Conservation (phyloP, 2,797 vertebrate species). For the Sebastes wilsoni region DNA sequence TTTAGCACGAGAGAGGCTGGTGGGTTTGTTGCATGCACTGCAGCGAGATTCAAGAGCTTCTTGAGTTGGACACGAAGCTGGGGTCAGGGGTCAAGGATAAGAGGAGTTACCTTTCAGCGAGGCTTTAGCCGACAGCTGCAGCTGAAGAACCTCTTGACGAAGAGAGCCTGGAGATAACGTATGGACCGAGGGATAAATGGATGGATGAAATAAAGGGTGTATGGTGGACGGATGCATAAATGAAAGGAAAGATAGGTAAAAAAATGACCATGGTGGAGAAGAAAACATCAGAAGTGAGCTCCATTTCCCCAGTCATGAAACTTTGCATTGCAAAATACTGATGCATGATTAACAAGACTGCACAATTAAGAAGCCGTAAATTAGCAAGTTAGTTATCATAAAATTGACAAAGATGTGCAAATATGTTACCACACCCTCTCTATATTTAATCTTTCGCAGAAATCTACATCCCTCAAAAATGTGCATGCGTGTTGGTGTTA, state of each 20-base stretch:
- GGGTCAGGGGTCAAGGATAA: conserved; percentile 8
- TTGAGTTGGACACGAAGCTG: not conserved
- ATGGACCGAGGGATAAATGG: not conserved
- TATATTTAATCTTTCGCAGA: not conserved
- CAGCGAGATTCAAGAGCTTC: not conserved
- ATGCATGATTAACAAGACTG: not conserved
- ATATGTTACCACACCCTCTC: not conserved
- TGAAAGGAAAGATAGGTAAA: not conserved
- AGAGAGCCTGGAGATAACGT: conserved; percentile 79
- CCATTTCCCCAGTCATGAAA: not conserved
- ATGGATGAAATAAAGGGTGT: conserved; percentile 8
- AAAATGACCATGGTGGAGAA: conserved; percentile 14
- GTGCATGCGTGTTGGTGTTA: not conserved
- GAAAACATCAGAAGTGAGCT: conserved; percentile 23
- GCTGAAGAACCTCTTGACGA: conserved; percentile 86
- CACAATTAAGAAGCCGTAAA: not conserved
- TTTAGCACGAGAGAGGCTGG: not conserved
- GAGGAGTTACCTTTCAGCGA: conserved; percentile 81
- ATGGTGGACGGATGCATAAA: not conserved
- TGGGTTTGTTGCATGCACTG: conserved; percentile 28
- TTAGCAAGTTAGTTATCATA: not conserved
- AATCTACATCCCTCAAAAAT: not conserved
- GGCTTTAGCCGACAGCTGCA: conserved; percentile 84
- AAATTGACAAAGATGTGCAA: not conserved
- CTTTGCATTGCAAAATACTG: not conserved